These are phyloP conservation scores for Mixornis gularis DNA, from an alignment of 2,113 vertebrate genomes.

Conservation along the genomic window DNA sequence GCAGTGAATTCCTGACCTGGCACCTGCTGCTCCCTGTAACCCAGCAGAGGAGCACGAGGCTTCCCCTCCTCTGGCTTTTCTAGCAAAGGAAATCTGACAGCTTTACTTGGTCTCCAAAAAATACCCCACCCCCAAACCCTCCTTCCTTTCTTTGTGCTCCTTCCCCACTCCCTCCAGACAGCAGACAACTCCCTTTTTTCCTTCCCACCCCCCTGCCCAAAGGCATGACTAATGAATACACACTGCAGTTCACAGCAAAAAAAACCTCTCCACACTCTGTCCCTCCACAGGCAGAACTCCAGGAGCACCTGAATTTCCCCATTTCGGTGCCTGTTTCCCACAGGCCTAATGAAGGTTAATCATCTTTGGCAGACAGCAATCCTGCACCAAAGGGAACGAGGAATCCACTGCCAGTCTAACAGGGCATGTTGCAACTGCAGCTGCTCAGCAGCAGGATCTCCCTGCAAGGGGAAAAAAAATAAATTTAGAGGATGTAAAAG, in stretches of 20 bases:
- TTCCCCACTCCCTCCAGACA: not conserved
- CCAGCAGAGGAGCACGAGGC: not conserved
- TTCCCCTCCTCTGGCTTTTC: not conserved
- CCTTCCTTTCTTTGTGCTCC: not conserved
- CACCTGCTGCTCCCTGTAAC: not conserved
- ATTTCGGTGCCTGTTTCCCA: not conserved
- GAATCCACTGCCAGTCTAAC: constrained; percentile 31
- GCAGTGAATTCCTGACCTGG: not conserved
- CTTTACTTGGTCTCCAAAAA: not conserved
- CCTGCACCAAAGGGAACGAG: not conserved
- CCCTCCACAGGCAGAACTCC: not conserved
- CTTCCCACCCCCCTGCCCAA: not conserved
- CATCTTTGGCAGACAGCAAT: constrained; percentile 34
- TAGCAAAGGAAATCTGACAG: not conserved
- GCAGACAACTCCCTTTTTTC: not conserved
- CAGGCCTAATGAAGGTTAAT: not conserved
- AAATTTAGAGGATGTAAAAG: not conserved
- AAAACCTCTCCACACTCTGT: not conserved
- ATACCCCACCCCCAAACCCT: not conserved
- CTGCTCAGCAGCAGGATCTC: constrained; percentile 8
- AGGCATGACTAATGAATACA: not conserved
- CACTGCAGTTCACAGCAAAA: not conserved
- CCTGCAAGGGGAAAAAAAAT: constrained; percentile 33
- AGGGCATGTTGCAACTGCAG: constrained; percentile 16
- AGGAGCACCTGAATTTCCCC: not conserved